Evolutionary conservation across 2,888 invertebrate species (phyloP), one percentile per base, ranked within the genome.

Genomic region (Yponomeuta sedellus): DNA sequence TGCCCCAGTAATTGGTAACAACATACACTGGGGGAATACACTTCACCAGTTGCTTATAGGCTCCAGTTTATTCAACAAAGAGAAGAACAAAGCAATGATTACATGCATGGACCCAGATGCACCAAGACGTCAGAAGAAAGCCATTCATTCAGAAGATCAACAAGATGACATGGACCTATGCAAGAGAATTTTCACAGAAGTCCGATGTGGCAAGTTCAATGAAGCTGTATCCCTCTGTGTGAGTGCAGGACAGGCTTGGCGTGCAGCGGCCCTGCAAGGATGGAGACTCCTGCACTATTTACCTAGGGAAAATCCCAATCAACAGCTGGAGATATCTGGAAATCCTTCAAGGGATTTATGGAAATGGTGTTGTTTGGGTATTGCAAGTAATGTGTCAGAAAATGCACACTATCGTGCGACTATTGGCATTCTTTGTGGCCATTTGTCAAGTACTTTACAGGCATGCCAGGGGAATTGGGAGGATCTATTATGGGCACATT

Each of bases 11-110:
- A 85, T 88, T 58, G 81, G 81, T n/a, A 90, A 90, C 68, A 95
- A 96, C 66, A 93, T 97, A 62, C 96, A 96, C 40, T 98, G 98
- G 97, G 97, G 97, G 80, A 98, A 98, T 79, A 97, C 98, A 2
- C 88, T 98, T 22, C 96, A 97, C 82, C 94, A 96, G 74, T 80
- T 97, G 66, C 87, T 95, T 68, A 81, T 88, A 69, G 90, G 91
- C 10, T 76, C 81, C 12, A 91, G 88, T 75, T 75, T 92, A 61
- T 92, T 91, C 70, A 89, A 91, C 69, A 89, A 88, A 74, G 89
- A 90, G 62, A 86, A 80, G 61, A 86, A 76, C 68, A 85, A 81
- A 67, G 74, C 85, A 39, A 88, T 91, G 85, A 93, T 97, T 0
- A 92, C 93, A 39, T 93, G 93, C 68, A 87, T 97, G 80, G 98